Percentiles rank a stretch among this genome's conserved stretches.
Evolutionary conservation across 2,797 vertebrate genomes (phyloP).

Genomic region (Lepilemur ruficaudatus): DNA sequence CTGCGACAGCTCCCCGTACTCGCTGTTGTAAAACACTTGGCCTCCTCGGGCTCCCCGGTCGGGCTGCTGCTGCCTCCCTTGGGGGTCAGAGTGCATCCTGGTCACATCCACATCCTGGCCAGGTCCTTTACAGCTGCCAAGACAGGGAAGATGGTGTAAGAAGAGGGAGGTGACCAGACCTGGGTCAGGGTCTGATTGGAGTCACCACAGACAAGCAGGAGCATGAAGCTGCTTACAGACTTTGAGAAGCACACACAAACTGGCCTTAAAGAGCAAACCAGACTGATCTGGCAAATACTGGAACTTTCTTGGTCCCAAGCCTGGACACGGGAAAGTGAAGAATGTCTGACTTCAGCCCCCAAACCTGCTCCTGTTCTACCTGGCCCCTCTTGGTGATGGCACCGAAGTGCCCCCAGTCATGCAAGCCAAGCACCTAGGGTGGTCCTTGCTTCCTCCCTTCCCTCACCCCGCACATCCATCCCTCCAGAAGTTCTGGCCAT

Average conservation of each 20-base stretch:
- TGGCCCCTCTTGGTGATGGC: not conserved
- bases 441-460: not conserved
- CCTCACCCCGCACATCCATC: no score
- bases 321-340: fast-evolving
- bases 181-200: not conserved
- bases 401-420: fast-evolving
- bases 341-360: not conserved
- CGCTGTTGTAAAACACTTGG: conserved; percentile 98
- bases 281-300: not conserved
- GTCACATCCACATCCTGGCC: conserved; percentile 86
- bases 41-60: conserved; percentile 90
- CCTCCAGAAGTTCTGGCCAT: not conserved
- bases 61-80: conserved; percentile 81
- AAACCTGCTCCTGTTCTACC: not conserved
- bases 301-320: no score
- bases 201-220: not conserved
- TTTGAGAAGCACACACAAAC: not conserved
- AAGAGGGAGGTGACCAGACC: not conserved
- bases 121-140: conserved; percentile 85
- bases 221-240: not conserved
- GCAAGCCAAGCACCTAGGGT: not conserved
- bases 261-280: not conserved
- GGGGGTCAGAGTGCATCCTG: conserved; percentile 81
- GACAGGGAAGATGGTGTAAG: not conserved
- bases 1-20: conserved; percentile 94